Evolutionary conservation across 1,140 invertebrate genomes (phyloP).

Genomic region (Drosophila mauritiana): DNA sequence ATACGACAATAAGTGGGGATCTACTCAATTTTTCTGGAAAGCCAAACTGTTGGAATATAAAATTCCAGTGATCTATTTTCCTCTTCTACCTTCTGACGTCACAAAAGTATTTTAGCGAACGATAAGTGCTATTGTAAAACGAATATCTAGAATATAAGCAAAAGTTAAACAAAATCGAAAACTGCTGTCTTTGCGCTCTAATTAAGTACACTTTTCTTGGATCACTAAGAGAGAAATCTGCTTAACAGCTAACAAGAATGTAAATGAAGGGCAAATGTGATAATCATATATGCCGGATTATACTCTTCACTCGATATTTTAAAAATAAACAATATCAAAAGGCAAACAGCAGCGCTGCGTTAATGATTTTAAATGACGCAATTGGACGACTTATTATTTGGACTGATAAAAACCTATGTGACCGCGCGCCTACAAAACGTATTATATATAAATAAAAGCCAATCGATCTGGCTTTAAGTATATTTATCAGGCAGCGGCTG

Average conservation of each 20-base stretch:
- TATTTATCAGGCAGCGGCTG: constrained; percentile 36
- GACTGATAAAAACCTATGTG: constrained; percentile 39
- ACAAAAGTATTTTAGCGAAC: neutral
- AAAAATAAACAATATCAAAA: constrained; percentile 49
- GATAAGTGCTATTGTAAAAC: too few relatives aligned
- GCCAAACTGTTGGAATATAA: neutral
- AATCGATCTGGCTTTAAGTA: constrained; percentile 59
- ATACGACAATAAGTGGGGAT: neutral
- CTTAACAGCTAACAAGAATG: neutral
- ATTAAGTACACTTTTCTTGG: too few relatives aligned
- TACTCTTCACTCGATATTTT: constrained; percentile 12
- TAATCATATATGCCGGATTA: constrained; percentile 15
- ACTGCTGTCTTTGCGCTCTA: too few relatives aligned
- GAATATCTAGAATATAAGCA: too few relatives aligned
- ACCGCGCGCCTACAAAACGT: neutral
- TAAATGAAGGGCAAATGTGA: constrained; percentile 2
- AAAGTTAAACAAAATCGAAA: too few relatives aligned
- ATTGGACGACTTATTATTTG: constrained; percentile 34
- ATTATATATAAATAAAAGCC: constrained; percentile 16
- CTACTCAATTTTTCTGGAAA: constrained; percentile 3
- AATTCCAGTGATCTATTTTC: neutral
- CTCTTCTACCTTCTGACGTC: neutral
- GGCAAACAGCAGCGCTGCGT: constrained; percentile 26
- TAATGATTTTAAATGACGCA: constrained; percentile 62
- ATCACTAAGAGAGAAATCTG: too few relatives aligned